Conservation (phyloP, 2,797 vertebrate species). For the Peromyscus attwateri region DNA sequence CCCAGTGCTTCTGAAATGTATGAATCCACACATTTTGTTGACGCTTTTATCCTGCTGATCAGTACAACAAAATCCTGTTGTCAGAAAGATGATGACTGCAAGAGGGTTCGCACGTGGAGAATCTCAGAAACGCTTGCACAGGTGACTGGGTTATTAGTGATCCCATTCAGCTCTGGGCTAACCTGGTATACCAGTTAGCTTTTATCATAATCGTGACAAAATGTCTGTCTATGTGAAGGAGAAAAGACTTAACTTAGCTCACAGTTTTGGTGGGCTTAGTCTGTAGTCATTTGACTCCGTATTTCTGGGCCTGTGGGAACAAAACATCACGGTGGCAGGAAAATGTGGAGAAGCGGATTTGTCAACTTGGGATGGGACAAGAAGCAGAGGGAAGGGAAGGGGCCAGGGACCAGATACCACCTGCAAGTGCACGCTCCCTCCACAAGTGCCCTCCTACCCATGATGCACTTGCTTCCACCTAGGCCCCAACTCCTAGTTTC, state of each 20-base stretch:
- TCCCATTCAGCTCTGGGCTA: not conserved
- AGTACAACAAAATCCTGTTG: not conserved
- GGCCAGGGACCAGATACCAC: not conserved
- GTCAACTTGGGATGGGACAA: not conserved
- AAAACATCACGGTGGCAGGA: not conserved
- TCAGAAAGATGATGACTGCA: not conserved
- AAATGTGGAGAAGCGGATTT: not conserved
- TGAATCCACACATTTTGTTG: not conserved
- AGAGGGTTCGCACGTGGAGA: not conserved
- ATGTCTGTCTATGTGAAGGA: not conserved
- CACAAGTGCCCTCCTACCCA: not conserved
- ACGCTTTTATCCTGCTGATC: constrained; percentile 17
- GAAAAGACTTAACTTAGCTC: not conserved
- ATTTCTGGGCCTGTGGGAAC: not conserved
- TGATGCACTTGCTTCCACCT: not conserved
- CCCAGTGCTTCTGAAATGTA: not conserved
- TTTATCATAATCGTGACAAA: not conserved
- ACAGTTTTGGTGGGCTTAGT: not conserved
- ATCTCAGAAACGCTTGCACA: not conserved
- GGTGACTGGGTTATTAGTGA: not conserved
- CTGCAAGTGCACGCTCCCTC: not conserved
- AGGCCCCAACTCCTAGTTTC: not conserved
- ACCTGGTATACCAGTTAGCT: not conserved
- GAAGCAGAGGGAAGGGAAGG: not conserved
- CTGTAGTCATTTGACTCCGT: not conserved